A percentile compares a stretch with the other conserved stretches of the same genome.
These are phyloP conservation scores for Oncorhynchus mykiss DNA, from an alignment of 2,113 vertebrate species.

Conservation along the genomic window DNA sequence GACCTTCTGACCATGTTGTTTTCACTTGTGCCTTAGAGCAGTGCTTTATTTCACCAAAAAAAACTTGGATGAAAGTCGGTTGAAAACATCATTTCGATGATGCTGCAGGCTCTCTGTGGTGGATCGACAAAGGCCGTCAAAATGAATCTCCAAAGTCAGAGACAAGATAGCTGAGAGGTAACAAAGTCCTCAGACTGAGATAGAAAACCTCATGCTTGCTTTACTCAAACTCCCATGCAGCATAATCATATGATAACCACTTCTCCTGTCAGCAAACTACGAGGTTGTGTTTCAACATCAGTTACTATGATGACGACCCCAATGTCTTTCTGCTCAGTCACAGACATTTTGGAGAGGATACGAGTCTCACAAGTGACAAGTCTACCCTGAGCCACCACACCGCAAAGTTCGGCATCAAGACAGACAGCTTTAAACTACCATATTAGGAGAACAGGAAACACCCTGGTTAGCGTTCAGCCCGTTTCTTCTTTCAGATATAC, in stretches of 20 bases:
- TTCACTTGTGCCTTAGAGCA: neutral
- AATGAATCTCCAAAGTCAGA: neutral
- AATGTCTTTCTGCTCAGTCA: neutral
- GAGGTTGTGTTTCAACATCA: neutral
- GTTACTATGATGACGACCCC: neutral
- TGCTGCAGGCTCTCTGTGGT: neutral
- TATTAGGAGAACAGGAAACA: conserved; percentile 73
- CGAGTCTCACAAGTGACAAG: conserved; percentile 2
- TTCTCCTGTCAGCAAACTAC: no score
- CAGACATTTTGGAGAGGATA: neutral
- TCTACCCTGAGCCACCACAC: conserved; percentile 17
- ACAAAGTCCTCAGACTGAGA: neutral
- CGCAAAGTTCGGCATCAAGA: conserved; percentile 31
- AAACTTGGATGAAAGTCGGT: neutral
- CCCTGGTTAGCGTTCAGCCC: conserved; percentile 37
- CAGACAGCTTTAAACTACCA: conserved; percentile 47
- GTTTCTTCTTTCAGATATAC: conserved; percentile 34
- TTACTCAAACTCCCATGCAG: conserved; percentile 1
- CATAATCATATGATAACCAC: no score
- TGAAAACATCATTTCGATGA: neutral
- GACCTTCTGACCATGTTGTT: neutral
- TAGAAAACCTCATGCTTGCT: neutral
- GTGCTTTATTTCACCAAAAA: neutral
- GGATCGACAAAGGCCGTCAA: neutral
- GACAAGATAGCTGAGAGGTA: neutral